Percentiles rank a stretch among this genome's conserved stretches.
phyloP scores from a whole-genome alignment of 2,113 vertebrate species.

The Grantiella picta region DNA sequence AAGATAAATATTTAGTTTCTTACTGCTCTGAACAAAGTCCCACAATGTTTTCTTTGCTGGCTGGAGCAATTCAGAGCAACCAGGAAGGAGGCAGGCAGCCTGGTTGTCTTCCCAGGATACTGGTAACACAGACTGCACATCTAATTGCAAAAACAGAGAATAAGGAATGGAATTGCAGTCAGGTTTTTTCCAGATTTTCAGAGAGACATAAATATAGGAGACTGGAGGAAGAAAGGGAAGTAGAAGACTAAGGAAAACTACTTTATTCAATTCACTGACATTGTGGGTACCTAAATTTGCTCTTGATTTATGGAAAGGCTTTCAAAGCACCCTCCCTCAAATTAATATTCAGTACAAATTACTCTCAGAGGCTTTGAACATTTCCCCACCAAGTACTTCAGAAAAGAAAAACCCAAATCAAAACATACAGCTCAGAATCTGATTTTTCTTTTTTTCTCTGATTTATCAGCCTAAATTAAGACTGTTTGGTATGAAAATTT shows the following conservation, averaged over 20 bases:
- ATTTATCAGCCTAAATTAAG: slow-evolving; percentile 18
- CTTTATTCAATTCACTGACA: background rate
- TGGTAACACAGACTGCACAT: background rate
- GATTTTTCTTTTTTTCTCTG: background rate
- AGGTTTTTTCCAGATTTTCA: background rate
- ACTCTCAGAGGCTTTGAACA: background rate
- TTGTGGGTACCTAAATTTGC: background rate
- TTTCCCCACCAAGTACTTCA: background rate
- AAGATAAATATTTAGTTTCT: slow-evolving; percentile 67
- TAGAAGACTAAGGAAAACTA: background rate
- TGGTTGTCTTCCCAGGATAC: slow-evolving; percentile 25
- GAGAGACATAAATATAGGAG: background rate
- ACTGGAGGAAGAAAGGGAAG: background rate
- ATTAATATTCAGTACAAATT: slow-evolving; percentile 13
- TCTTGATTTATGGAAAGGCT: background rate
- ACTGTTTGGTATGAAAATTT: background rate
- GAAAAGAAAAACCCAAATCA: background rate
- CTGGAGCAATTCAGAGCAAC: slow-evolving; percentile 27
- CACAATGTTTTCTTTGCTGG: slow-evolving; percentile 43
- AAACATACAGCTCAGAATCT: background rate
- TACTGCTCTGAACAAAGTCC: slow-evolving; percentile 45
- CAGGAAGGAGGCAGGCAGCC: slow-evolving; percentile 29
- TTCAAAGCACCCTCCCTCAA: background rate
- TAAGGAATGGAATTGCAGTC: background rate
- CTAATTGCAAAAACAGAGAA: slow-evolving; percentile 38